Base-by-base conservation (phyloP, 2,888 invertebrate genomes). In the Ctenicera cuprea region DNA sequence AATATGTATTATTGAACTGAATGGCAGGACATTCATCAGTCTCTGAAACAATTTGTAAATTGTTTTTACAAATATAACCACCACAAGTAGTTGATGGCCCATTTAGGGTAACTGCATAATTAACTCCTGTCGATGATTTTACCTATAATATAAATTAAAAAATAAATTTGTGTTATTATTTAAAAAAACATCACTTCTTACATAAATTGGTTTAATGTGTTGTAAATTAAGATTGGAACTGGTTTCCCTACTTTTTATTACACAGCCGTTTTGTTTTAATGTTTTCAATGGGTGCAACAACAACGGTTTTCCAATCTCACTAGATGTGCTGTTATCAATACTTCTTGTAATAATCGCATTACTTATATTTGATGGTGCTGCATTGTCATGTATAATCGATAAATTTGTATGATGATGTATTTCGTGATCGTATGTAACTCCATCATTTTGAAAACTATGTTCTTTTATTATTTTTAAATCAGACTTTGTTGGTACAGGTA, bases 61-160 rank as follows among this genome's bases (percentile, higher is more conserved):
- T 45, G 57, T 71, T 64, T 45, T 64, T 54, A 30, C 71, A 71
- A 62, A 71, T 64, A 48, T 65, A 61, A 30, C 50, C 65, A 22
- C 61, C 3, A 18, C 65, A 71, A 12, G 12, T 5, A 30, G 22
- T 3, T 16, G 37, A 41, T 26, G 33, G 20, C 22, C 18, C 0
- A 61, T 50, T 50, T 18, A 66, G 18, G 8, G 5, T 37, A 52
- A 71, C n/a, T 11, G 30, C 38, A 65, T 71, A 66, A 20, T 61
- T 26, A 41, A 12, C n/a, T 26, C 37, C 30, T 4, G 2, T 20
- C 11, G 66, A 65, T 18, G 59, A 43, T 5, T 3, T 43, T 16
- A 64, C 33, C 71, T 71, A 37, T 12, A 70, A 70, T n/a, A 33
- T 45, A 4, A 12, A 16, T 38, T n/a, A 3, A n/a, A 38, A 41